Percentiles rank a stretch among this genome's conserved stretches.
These are phyloP conservation scores for Coleophora flavipennella DNA, from an alignment of 2,888 invertebrate species.

Conservation along the genomic window DNA sequence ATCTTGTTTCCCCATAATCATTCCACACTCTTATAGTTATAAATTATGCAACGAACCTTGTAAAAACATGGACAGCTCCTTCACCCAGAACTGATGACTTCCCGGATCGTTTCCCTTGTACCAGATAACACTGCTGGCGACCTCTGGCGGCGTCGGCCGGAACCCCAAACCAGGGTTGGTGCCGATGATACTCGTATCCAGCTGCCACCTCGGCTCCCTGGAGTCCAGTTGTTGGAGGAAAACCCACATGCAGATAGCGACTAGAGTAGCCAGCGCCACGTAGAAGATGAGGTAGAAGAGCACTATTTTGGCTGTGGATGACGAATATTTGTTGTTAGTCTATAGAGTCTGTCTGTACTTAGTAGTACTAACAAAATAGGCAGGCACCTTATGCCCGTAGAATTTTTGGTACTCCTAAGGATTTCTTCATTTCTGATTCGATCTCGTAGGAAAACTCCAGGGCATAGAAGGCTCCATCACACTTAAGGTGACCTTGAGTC, in stretches of 20 bases:
- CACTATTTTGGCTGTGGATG: conserved; percentile 87
- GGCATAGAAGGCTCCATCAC: too few species aligned
- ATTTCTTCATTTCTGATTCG: too few species aligned
- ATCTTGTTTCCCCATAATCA: too few species aligned
- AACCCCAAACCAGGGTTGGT: conserved; percentile 97
- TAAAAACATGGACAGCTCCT: conserved; percentile 82
- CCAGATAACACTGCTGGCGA: conserved; percentile 96
- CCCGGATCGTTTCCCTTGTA: conserved; percentile 86
- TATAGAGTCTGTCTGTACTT: too few species aligned
- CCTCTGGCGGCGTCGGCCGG: conserved; percentile 89
- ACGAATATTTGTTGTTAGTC: too few species aligned
- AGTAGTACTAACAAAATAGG: too few species aligned
- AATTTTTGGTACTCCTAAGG: too few species aligned
- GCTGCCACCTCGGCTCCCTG: conserved; percentile 91
- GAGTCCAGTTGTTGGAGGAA: conserved; percentile 93
- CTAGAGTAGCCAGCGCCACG: conserved; percentile 90
- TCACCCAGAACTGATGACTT: conserved; percentile 85
- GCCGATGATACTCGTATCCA: conserved; percentile 90
- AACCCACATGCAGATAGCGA: conserved; percentile 94
- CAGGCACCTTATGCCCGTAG: too few species aligned
- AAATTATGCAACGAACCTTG: conserved; percentile 75
- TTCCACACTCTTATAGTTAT: too few species aligned
- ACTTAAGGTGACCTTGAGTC: too few species aligned
- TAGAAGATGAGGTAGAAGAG: conserved; percentile 98
- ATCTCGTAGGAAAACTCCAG: too few species aligned